Conservation (phyloP, 2,113 vertebrate species). For the Chionomys nivalis region DNA sequence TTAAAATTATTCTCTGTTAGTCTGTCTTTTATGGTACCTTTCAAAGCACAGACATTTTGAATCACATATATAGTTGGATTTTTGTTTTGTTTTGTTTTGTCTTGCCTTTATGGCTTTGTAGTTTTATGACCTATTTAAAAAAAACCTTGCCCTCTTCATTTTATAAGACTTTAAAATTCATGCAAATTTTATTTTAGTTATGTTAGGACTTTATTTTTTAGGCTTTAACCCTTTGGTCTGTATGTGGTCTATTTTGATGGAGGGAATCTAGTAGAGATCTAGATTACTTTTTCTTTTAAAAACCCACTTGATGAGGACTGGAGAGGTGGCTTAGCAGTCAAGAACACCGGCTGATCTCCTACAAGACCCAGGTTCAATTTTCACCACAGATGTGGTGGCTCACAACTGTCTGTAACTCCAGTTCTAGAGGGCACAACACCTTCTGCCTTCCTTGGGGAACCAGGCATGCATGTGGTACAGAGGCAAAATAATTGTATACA, state of each 20-base stretch:
- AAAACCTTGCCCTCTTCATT: neutral
- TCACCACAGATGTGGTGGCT: neutral
- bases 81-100: neutral
- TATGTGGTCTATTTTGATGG: slow-evolving; percentile 30
- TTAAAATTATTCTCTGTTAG: neutral
- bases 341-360: neutral
- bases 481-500: neutral
- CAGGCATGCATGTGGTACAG: neutral
- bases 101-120: slow-evolving; percentile 33
- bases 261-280: neutral
- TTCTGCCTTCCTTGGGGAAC: neutral
- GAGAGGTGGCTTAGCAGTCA: neutral
- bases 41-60: slow-evolving; percentile 46
- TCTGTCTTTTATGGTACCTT: slow-evolving; percentile 42
- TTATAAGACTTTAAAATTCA: neutral
- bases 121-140: slow-evolving; percentile 31
- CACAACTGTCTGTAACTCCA: neutral
- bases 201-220: neutral
- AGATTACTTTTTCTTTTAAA: slow-evolving; percentile 16
- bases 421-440: neutral
- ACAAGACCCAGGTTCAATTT: neutral
- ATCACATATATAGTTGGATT: slow-evolving; percentile 17
- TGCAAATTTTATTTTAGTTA: slow-evolving; percentile 11
- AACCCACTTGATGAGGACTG: neutral
- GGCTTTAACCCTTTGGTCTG: slow-evolving; percentile 36